phyloP scores from a whole-genome alignment of 2,888 invertebrate genomes.

The Amphiduros pacificus region DNA sequence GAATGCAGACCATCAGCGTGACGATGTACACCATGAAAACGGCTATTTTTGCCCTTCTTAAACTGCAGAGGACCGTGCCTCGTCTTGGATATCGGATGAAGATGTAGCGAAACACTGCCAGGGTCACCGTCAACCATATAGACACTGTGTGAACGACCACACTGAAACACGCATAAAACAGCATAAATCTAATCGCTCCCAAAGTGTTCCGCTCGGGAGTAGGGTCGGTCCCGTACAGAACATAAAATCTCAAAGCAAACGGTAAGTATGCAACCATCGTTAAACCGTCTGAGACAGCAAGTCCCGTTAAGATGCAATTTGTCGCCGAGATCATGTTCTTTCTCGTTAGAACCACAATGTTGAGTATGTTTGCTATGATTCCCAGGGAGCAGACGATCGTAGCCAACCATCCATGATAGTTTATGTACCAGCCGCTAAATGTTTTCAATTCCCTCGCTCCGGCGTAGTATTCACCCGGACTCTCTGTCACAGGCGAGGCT shows the following conservation, averaged over 20 bases:
- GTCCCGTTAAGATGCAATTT: constrained; percentile 75
- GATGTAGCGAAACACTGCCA: constrained; percentile 88
- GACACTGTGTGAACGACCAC: constrained; percentile 89
- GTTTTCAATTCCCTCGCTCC: constrained; percentile 5
- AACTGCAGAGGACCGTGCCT: constrained; percentile 81
- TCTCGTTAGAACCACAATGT: constrained; percentile 79
- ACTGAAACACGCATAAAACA: constrained; percentile 84
- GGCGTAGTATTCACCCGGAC: constrained; percentile 4
- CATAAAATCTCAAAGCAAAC: constrained; percentile 73
- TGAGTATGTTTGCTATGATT: constrained; percentile 83
- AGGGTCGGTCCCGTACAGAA: constrained; percentile 39
- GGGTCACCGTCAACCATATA: constrained; percentile 88
- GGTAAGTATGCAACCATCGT: constrained; percentile 90
- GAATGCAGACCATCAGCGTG: constrained; percentile 52
- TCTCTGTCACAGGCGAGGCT: background rate
- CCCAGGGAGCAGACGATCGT: constrained; percentile 85
- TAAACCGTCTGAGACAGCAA: constrained; percentile 87
- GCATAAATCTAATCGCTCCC: constrained; percentile 57
- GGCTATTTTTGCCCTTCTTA: constrained; percentile 78
- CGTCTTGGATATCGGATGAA: constrained; percentile 69
- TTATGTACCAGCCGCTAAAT: constrained; percentile 25
- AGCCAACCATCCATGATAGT: constrained; percentile 79
- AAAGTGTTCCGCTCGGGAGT: constrained; percentile 46
- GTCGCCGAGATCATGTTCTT: constrained; percentile 85
- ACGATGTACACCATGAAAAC: constrained; percentile 67